Conservation (phyloP, 2,113 vertebrate species). For the Hyla sarda region DNA sequence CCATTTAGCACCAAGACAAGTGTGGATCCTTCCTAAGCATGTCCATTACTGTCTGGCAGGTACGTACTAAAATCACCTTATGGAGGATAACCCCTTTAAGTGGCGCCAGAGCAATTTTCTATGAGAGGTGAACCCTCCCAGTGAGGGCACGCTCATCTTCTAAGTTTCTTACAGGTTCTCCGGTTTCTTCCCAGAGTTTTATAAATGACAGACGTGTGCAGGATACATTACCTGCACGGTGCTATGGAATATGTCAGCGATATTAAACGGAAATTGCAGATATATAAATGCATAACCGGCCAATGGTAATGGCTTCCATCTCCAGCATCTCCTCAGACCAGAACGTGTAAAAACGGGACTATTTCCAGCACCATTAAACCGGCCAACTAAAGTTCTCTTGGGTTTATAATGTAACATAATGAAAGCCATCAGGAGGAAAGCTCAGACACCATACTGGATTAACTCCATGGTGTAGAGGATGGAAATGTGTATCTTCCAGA, state of each 20-base stretch:
- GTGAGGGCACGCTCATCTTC: background rate
- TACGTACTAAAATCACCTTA: too few species aligned
- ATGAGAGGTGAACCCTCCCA: too few species aligned
- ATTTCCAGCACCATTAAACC: background rate
- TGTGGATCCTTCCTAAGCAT: too few species aligned
- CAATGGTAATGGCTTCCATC: background rate
- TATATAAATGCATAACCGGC: background rate
- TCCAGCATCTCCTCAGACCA: background rate
- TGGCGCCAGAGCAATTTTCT: too few species aligned
- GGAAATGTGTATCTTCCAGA: background rate
- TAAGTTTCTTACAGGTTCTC: background rate
- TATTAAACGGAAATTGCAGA: background rate
- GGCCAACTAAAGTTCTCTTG: constrained; percentile 4
- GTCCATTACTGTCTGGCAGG: too few species aligned
- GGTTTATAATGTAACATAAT: constrained; percentile 35
- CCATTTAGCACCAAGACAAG: too few species aligned
- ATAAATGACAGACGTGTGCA: background rate
- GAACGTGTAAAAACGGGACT: background rate
- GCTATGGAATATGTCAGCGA: background rate
- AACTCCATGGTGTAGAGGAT: constrained; percentile 5
- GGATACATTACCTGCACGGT: background rate
- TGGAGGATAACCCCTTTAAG: too few species aligned
- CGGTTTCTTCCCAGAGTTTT: background rate
- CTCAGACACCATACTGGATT: background rate
- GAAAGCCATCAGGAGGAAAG: constrained; percentile 21